Conservation (phyloP, 2,113 vertebrate genomes). For the Ceyx melanurus region DNA sequence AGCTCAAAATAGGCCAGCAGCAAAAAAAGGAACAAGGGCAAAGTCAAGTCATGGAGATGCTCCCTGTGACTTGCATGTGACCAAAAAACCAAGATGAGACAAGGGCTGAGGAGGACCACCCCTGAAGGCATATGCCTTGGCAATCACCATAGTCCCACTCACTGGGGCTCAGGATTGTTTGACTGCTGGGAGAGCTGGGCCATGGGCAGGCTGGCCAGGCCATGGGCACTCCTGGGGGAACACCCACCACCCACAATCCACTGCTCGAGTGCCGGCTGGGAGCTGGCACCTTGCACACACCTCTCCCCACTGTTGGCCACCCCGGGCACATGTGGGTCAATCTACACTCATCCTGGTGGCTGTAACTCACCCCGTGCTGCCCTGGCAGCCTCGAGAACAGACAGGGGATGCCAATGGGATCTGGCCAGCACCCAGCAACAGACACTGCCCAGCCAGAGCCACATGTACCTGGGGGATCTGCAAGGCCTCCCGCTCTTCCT, state of each 20-base stretch:
- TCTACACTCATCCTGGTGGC: neutral
- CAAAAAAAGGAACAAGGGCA: neutral
- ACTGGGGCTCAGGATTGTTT: neutral
- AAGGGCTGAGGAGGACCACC: neutral
- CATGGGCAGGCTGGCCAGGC: neutral
- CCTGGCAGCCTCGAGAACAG: neutral
- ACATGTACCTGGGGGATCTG: neutral
- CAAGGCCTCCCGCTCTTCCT: neutral
- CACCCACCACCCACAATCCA: fast-evolving
- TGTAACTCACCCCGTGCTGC: fast-evolving
- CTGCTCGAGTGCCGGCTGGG: fast-evolving
- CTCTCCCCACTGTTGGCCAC: fast-evolving
- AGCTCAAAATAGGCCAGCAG: neutral
- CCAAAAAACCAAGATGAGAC: neutral
- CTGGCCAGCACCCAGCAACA: neutral
- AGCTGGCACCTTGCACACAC: neutral
- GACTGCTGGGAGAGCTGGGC: neutral
- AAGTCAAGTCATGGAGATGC: neutral
- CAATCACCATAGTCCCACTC: too few species aligned
- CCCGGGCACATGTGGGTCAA: fast-evolving
- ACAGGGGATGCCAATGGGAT: neutral
- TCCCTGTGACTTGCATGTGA: neutral
- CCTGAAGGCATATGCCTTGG: neutral
- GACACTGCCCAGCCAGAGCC: neutral
- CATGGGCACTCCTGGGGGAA: neutral